Base-by-base conservation (phyloP, 1,140 invertebrate genomes). In the Himalopsyche phryganea region DNA sequence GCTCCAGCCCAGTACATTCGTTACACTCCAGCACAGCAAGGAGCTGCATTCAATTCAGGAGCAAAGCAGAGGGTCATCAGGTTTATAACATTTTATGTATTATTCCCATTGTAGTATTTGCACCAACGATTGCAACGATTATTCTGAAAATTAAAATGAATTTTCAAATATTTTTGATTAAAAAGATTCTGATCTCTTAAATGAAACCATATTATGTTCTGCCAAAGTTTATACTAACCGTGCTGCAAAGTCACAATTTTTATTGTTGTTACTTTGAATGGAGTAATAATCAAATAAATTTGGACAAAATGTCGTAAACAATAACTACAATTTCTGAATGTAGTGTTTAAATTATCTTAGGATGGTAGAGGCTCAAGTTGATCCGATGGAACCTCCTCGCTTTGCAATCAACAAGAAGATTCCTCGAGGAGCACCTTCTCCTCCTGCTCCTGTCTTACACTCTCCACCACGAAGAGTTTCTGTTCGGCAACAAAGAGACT, bases 401-500 rank as follows among this genome's bases (percentile, higher is more conserved):
- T 99, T 98, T 75, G 95, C 94, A 77, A 93, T 94, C 41, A 94
- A 94, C 71, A 91, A 92, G 67, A 95, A 94, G 76, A 98, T 99
- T 65, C 98, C 98, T 0, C 81, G 96, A 61, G 96, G 94, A 0
- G 96, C 97, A 10, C 97, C 97, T 0, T 98, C 96, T 4, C 98
- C 98, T 0, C 98, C 97, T 14, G 96, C 97, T 1, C 84, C 84
- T 1, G 94, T 98, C 1, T 85, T 99, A 76, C 97, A 99, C 78
- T 98, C 96, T 0, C 98, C 98, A 0, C 96, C 97, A 0, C 83
- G 97, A 54, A 93, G 98, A 73, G 92, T 97, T 0, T 98, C 96
- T 4, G 95, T 96, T 0, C 98, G 98, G 74, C 97, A 99, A 73
- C 97, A 99, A 71, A 91, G 97, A 61, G 96, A 99, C 75, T 99